Percentiles rank a stretch among this genome's conserved stretches.
phyloP scores from a whole-genome alignment of 2,888 invertebrate species.

The Furcula furcula region DNA sequence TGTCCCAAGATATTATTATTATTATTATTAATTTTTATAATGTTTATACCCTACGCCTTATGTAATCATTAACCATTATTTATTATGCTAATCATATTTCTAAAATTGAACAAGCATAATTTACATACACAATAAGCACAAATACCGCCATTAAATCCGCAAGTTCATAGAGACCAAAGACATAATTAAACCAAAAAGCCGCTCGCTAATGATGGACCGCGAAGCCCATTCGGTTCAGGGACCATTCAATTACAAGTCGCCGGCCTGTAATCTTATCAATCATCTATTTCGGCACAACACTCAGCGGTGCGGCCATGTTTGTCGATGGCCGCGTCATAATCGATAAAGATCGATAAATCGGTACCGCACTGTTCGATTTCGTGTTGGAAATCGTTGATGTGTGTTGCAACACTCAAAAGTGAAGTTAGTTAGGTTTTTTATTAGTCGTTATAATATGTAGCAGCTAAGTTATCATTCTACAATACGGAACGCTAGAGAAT shows the following conservation, averaged over 20 bases:
- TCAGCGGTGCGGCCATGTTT: slow-evolving; percentile 32
- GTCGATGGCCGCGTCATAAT: slow-evolving; percentile 38
- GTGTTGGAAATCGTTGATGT: slow-evolving; percentile 8
- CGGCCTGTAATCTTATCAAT: slow-evolving; percentile 75
- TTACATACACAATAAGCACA: neutral
- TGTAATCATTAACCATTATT: too few species aligned
- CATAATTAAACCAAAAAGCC: slow-evolving; percentile 24
- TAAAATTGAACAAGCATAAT: too few species aligned
- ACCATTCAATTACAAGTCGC: slow-evolving; percentile 46
- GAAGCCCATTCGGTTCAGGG: slow-evolving; percentile 29
- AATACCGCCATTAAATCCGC: slow-evolving; percentile 15
- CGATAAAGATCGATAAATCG: slow-evolving; percentile 38
- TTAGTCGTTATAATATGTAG: too few species aligned
- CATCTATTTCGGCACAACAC: slow-evolving; percentile 59
- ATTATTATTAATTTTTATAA: too few species aligned
- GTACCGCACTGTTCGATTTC: slow-evolving; percentile 31
- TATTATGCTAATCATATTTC: too few species aligned
- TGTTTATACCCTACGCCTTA: too few species aligned
- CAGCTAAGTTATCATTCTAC: too few species aligned
- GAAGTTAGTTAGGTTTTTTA: too few species aligned
- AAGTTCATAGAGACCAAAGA: slow-evolving; percentile 33
- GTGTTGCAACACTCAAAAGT: slow-evolving; percentile 5
- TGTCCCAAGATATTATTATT: too few species aligned
- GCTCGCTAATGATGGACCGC: slow-evolving; percentile 48
- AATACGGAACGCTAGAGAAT: too few species aligned